These are phyloP conservation scores for Eulemur albifrons DNA, from an alignment of 2,797 vertebrate genomes.

Conservation along the genomic window DNA sequence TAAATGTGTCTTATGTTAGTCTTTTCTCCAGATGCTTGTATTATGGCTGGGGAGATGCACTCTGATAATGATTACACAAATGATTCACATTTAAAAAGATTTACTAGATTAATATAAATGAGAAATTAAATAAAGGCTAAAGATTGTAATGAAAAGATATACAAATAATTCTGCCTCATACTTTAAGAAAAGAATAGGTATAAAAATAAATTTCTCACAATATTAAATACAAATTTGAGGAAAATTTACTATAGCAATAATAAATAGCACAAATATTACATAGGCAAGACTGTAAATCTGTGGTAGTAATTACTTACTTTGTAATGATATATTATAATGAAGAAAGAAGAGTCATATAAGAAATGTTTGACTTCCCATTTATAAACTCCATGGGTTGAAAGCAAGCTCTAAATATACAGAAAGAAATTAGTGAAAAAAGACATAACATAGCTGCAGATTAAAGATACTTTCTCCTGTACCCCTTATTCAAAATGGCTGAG, in stretches of 20 bases:
- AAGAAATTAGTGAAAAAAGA: background rate
- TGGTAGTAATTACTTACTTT: background rate
- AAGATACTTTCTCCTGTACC: background rate
- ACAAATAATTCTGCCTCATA: background rate
- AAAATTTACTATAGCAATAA: background rate
- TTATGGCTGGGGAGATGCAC: background rate
- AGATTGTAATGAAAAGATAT: background rate
- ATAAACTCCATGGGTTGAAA: background rate
- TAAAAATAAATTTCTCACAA: background rate
- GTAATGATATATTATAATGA: background rate
- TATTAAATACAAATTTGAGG: background rate
- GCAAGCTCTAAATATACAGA: background rate
- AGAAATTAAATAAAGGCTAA: background rate
- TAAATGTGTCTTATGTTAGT: background rate
- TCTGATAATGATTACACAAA: background rate
- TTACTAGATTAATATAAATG: background rate
- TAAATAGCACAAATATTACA: background rate
- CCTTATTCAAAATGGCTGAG: background rate
- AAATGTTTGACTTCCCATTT: background rate
- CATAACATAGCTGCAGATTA: background rate
- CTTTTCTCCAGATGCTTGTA: background rate
- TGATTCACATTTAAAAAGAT: background rate
- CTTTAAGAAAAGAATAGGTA: background rate
- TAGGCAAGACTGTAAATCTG: background rate
- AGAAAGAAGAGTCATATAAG: background rate